These are phyloP conservation scores for Clarias magur DNA, from an alignment of 2,113 vertebrate genomes.

Conservation along the genomic window DNA sequence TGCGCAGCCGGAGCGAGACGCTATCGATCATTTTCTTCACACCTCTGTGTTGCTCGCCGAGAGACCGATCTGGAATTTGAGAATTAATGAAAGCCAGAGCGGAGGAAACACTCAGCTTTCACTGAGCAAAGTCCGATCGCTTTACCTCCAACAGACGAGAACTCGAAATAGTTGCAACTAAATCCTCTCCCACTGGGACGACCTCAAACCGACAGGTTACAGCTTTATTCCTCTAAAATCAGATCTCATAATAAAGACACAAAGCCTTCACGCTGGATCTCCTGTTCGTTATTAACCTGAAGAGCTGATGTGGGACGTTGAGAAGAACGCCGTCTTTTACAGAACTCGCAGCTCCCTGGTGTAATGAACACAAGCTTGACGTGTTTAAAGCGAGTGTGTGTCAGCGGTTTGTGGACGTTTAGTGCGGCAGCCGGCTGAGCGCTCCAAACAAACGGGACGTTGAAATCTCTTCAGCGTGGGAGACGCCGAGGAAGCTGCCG, in stretches of 20 bases:
- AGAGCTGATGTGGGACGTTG: neutral
- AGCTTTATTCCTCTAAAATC: neutral
- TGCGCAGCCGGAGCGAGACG: constrained; percentile 33
- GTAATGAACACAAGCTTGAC: constrained; percentile 25
- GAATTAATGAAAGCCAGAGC: constrained; percentile 39
- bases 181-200: constrained; percentile 3
- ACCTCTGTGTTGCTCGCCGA: constrained; percentile 26
- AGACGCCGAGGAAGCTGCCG: constrained; percentile 31
- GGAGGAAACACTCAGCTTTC: neutral
- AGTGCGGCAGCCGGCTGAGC: neutral
- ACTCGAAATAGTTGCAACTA: constrained; percentile 12
- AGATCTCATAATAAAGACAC: neutral
- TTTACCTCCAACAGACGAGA: neutral
- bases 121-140: constrained; percentile 9
- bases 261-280: neutral
- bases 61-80: constrained; percentile 37
- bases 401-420: neutral
- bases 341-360: neutral
- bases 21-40: constrained; percentile 36
- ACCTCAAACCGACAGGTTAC: neutral
- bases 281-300: neutral
- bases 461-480: constrained; percentile 30
- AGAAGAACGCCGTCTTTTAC: neutral
- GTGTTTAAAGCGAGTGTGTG: neutral
- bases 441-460: constrained; percentile 13